Base-by-base conservation (phyloP, 2,113 vertebrate species). In the Larimichthys polyactis region DNA sequence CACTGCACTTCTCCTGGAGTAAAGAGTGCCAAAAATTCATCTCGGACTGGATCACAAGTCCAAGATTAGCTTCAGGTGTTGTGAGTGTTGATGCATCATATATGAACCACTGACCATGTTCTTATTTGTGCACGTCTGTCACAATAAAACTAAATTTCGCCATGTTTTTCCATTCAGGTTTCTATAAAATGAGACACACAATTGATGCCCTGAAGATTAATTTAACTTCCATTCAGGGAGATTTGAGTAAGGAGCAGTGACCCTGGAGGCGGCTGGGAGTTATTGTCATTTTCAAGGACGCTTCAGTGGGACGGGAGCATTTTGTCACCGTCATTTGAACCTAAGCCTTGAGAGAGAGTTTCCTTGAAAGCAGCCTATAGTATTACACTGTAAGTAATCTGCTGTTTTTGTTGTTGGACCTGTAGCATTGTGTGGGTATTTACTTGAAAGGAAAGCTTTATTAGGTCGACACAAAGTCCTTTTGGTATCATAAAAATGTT, bases 401-500 rank as follows among this genome's bases (percentile, higher is more conserved):
- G 24, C 48, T 16, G 44, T 51, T 78, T 69, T 55, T 17, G 16
- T 55, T 15, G 67, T 43, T 58, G 29, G 11, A n/a, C 1, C 10
- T 22, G 22, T 24, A 51, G 64, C 65, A 62, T 24, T 64, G 44
- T 9, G 57, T 19, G 59, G 70, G 20, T 51, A 7, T 75, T 71
- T 82, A 67, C 44, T 15, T 80, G 32, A 84, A 66, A 81, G 67
- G 64, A 89, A 40, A 88, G 91, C 77, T 87, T 86, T 77, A 90
- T 93, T 85, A 89, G 87, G 89, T 84, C 51, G 80, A 86, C 73
- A 85, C 90, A 85, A 90, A 89, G 84, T 79, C 71, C 51, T 87
- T 40, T 40, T 76, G 86, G 84, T 74, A 59, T 87, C 89, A 65
- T 93, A 94, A 94, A 95, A 86, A 85, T 75, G 85, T 92, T 90